Percentiles rank a stretch among this genome's conserved stretches.
Evolutionary conservation across 64 coral and sea anemone genomes (phyloP).

Genomic region (Anthopleura sola): DNA sequence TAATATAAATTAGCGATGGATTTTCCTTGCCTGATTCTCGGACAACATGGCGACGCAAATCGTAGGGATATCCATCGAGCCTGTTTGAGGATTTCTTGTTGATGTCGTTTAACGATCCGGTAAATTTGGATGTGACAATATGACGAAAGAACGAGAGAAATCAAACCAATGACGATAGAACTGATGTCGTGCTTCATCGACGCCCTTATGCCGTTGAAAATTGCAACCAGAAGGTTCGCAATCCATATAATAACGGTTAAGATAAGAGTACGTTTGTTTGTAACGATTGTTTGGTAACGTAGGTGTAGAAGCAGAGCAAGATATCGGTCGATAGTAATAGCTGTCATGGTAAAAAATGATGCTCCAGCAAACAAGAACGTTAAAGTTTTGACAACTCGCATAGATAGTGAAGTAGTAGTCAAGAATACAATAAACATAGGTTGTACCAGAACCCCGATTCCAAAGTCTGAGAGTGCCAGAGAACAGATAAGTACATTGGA

Average conservation of each 20-base stretch:
- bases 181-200: neutral
- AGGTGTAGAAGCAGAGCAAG: neutral
- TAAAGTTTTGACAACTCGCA: neutral
- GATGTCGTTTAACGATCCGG: conserved; percentile 12
- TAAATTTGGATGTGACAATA: conserved; percentile 5
- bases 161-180: neutral
- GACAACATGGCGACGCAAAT: neutral
- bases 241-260: neutral
- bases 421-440: neutral
- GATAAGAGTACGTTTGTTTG: neutral
- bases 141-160: neutral
- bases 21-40: neutral
- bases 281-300: neutral
- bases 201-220: neutral
- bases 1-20: neutral
- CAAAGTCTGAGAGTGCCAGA: conserved; percentile 3
- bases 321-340: neutral
- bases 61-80: neutral
- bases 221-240: neutral
- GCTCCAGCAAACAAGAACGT: neutral
- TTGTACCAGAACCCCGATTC: neutral
- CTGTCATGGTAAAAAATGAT: neutral
- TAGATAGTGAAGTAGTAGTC: neutral
- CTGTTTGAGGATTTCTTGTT: neutral
- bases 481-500: neutral